Evolutionary conservation across 37 sponge, comb jelly and placozoan genomes (phyloP), one percentile per base, ranked within the genome.

Genomic region (Diacarnus erythraeanus): DNA sequence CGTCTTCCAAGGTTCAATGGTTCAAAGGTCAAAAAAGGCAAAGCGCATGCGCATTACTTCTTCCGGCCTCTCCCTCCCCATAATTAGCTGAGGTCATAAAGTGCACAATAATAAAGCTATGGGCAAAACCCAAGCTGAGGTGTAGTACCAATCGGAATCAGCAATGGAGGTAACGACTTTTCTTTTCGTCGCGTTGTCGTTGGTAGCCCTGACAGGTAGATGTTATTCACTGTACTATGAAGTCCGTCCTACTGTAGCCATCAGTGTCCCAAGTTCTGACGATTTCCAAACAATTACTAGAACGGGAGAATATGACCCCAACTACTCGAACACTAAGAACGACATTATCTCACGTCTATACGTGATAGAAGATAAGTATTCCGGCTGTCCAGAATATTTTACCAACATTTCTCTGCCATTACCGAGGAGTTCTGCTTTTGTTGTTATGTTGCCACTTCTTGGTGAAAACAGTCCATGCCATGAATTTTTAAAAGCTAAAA

Each of bases 401-500:
- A 31, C 12, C 9, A 65, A 65, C 66, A 3, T 30, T 30, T 34
- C 66, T 30, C 35, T 65, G 2, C 66, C 66, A 5, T 25, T 18
- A 12, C 5, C 17, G 66, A 35, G 31, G 10, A 65, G 10, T 12
- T 6, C 30, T 3, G 29, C 29, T 30, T 65, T 65, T 30, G 66
- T 65, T 6, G 37, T 60, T 2, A 61, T 39, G 41, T 43, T 77
- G 22, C 57, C 59, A 35, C n/a, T 20, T 15, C 38, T 23, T 31
- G 66, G 34, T 2, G 18, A 4, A 4, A 10, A 10, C 18, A 59
- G 60, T 59, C 60, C 60, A 0, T 84, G 85, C 54, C 21, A 33
- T 10, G 68, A 76, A 18, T 84, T 77, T 39, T 38, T 38, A 21
- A 51, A 84, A 31, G 57, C 78, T 3, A 9, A 18, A 23, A 6